These are phyloP conservation scores for Anhinga rufa DNA, from an alignment of 2,113 vertebrate genomes.

Conservation along the genomic window DNA sequence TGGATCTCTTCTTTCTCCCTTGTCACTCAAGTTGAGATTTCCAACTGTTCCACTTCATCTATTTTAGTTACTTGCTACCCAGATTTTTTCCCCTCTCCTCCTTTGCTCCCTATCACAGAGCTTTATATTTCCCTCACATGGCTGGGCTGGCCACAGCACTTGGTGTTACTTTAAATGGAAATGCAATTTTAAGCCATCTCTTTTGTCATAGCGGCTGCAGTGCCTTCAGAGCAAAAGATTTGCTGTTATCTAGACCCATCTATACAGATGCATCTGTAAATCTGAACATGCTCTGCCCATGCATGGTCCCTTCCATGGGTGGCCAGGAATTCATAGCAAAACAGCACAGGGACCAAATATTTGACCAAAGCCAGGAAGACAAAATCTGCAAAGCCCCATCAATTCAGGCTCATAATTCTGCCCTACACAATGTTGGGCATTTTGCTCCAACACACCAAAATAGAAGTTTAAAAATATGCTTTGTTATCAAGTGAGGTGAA, in stretches of 20 bases:
- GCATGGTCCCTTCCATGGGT: neutral
- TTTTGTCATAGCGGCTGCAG: neutral
- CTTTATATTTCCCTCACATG: conserved; percentile 56
- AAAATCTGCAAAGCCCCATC: neutral
- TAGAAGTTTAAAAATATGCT: neutral
- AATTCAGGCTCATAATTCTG: neutral
- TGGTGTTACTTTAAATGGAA: conserved; percentile 63
- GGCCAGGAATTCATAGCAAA: conserved; percentile 26
- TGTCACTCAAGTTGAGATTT: conserved; percentile 45
- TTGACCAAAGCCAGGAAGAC: neutral
- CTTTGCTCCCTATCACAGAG: neutral
- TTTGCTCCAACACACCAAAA: neutral
- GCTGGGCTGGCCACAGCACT: neutral
- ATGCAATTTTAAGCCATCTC: conserved; percentile 33
- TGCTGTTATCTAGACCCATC: conserved; percentile 49
- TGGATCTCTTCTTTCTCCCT: conserved; percentile 46
- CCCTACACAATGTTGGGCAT: fast-evolving
- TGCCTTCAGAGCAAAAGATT: conserved; percentile 29
- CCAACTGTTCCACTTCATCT: conserved; percentile 54
- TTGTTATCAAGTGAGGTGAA: neutral
- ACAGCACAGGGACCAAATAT: neutral
- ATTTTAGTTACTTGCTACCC: conserved; percentile 55
- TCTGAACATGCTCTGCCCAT: neutral
- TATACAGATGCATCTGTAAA: neutral
- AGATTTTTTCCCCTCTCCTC: neutral